Evolutionary conservation across 2,797 vertebrate species (phyloP).

Genomic region (Cottoperca gobio): DNA sequence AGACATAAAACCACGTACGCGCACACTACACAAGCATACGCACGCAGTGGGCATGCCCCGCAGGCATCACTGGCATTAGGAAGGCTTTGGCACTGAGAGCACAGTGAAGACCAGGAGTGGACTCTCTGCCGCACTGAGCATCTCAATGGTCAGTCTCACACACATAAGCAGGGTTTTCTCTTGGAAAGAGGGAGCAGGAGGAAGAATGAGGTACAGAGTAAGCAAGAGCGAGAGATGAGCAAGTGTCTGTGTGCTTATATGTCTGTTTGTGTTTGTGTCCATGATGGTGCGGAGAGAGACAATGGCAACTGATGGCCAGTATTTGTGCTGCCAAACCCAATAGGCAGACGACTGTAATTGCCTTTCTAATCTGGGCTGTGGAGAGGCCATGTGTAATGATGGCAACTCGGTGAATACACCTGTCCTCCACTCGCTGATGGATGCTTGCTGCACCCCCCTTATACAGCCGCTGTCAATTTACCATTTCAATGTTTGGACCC

Average conservation of each 20-base stretch:
- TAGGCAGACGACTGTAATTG: constrained; percentile 70
- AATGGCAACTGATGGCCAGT: constrained; percentile 69
- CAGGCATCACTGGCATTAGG: constrained; percentile 73
- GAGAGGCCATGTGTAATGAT: constrained; percentile 75
- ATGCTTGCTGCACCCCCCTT: constrained; percentile 47
- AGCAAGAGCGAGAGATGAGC: constrained; percentile 18
- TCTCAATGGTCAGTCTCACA: constrained; percentile 69
- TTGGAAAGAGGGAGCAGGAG: constrained; percentile 31
- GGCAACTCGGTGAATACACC: constrained; percentile 54
- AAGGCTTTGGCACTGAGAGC: constrained; percentile 73
- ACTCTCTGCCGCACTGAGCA: constrained; percentile 59
- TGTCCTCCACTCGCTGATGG: constrained; percentile 59
- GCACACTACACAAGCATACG: constrained; percentile 46
- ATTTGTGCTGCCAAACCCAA: constrained; percentile 66
- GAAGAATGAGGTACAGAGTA: constrained; percentile 25
- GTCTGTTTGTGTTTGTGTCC: constrained; percentile 47
- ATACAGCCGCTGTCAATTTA: constrained; percentile 54
- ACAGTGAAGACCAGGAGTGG: constrained; percentile 62
- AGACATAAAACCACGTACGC: constrained; percentile 43
- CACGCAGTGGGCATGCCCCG: constrained; percentile 60
- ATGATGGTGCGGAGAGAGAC: constrained; percentile 40
- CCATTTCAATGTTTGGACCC: constrained; percentile 49
- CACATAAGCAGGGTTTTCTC: constrained; percentile 56
- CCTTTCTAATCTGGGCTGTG: constrained; percentile 63
- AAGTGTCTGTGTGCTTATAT: constrained; percentile 20